Conservation (phyloP, 2,113 vertebrate species). For the Ageneiosus marmoratus region DNA sequence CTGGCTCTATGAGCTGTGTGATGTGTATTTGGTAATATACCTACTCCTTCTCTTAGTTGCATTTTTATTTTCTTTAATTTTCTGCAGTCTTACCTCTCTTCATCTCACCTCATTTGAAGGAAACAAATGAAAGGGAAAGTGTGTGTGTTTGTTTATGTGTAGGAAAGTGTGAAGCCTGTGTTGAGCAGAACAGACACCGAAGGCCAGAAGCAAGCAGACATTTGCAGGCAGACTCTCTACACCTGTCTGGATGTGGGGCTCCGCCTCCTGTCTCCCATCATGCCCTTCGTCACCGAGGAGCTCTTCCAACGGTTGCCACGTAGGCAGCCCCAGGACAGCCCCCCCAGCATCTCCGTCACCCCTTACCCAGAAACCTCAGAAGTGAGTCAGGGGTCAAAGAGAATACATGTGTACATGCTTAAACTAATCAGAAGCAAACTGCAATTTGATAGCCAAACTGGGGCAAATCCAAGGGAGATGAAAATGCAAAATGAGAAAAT, state of each 20-base stretch:
- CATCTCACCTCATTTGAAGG: background rate
- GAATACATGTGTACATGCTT: background rate
- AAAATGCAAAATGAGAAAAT: too few relatives aligned
- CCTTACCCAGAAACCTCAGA: constrained; percentile 78
- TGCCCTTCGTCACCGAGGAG: constrained; percentile 89
- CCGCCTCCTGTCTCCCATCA: constrained; percentile 83
- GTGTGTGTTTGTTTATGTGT: background rate
- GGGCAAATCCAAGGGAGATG: background rate
- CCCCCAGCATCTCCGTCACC: constrained; percentile 78
- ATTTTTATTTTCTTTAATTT: background rate
- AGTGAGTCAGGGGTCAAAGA: constrained; percentile 62
- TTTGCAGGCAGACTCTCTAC: constrained; percentile 83
- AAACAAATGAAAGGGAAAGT: background rate
- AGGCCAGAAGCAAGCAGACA: constrained; percentile 59
- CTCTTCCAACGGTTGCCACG: constrained; percentile 85
- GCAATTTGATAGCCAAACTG: too few relatives aligned
- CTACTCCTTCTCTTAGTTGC: background rate
- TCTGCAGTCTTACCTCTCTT: background rate
- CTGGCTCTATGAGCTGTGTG: constrained; percentile 92
- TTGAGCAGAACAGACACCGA: constrained; percentile 66
- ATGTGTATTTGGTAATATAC: constrained; percentile 82
- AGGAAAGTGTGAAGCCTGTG: constrained; percentile 89
- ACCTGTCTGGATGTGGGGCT: constrained; percentile 84
- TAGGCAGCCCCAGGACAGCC: constrained; percentile 64
- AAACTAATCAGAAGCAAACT: background rate